These are phyloP conservation scores for Bellardia pandia DNA, from an alignment of 2,888 invertebrate genomes.

Conservation along the genomic window DNA sequence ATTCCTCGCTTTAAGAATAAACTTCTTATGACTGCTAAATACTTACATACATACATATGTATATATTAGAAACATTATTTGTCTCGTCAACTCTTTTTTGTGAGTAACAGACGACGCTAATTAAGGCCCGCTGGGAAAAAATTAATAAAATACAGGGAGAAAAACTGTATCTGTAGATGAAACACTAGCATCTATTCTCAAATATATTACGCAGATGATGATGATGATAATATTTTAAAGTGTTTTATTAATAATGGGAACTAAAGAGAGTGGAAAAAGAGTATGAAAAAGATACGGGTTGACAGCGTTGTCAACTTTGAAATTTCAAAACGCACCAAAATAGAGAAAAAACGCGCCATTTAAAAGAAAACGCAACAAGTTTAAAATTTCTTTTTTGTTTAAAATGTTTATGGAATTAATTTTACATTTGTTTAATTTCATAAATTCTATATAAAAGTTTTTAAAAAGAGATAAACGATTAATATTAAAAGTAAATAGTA, in stretches of 20 bases:
- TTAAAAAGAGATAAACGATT: too few relatives aligned
- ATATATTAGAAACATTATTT: background rate
- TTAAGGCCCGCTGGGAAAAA: slow-evolving; percentile 18
- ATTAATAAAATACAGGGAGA: background rate
- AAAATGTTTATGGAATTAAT: too few relatives aligned
- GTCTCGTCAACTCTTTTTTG: background rate
- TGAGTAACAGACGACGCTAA: slow-evolving; percentile 8
- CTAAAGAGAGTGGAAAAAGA: slow-evolving; percentile 38
- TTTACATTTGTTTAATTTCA: too few relatives aligned
- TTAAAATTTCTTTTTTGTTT: too few relatives aligned
- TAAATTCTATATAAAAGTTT: too few relatives aligned
- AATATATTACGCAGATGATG: background rate
- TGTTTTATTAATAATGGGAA: background rate
- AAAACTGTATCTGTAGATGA: background rate
- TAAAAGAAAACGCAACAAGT: too few relatives aligned
- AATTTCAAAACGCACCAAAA: too few relatives aligned
- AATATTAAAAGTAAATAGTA: too few relatives aligned
- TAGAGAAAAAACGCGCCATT: too few relatives aligned
- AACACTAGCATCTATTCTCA: background rate
- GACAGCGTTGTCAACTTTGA: too few relatives aligned
- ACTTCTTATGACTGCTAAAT: background rate
- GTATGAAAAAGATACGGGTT: slow-evolving; percentile 39
- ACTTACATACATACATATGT: too few relatives aligned
- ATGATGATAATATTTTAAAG: slow-evolving; percentile 19
- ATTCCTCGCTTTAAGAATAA: background rate